Evolutionary conservation across 2,888 invertebrate species (phyloP), one percentile per base, ranked within the genome.

Genomic region (Ethmia dodecea): DNA sequence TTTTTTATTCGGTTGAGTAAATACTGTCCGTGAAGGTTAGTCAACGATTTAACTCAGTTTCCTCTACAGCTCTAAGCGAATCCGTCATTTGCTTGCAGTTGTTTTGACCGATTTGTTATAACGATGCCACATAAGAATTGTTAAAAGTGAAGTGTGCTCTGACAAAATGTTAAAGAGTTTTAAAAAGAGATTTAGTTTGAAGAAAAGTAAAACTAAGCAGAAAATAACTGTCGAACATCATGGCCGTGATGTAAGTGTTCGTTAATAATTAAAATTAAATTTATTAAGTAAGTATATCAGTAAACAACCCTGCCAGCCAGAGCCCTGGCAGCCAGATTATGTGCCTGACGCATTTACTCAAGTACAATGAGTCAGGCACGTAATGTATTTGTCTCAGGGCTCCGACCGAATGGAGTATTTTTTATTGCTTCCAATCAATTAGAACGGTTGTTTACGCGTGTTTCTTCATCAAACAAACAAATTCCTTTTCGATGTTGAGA

Each of bases 401-500:
- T 25, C 14, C 27, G 10, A 12, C n/a, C 29, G 41, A 49, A 39
- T 54, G 47, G 41, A 43, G 35, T 42, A 40, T 48, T 45, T 43
- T 42, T 49, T 42, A 25, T 15, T 32, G 10, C 28, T 15, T 16
- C 34, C 37, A 37, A 38, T 35, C 35, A 33, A 36, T 22, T 41
- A 35, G 37, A 45, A 38, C 41, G 48, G 48, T 57, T 56, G 55
- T 56, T 59, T 60, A 53, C 48, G 48, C 46, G 45, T 55, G 57
- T 52, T 56, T 64, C 55, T 50, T 54, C 45, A 56, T 49, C 48
- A 71, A 76, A 76, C 66, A 80, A 77, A 74, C 76, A 70, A 73
- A 79, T 78, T 68, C 76, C 67, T 64, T 61, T 52, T 53, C 52
- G 50, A 57, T 64, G 61, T 65, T 60, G 52, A 55, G 54, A 55